A percentile compares a stretch with the other conserved stretches of the same genome.
Evolutionary conservation across 2,113 vertebrate species (phyloP).

Genomic region (Ceyx cyanopectus): DNA sequence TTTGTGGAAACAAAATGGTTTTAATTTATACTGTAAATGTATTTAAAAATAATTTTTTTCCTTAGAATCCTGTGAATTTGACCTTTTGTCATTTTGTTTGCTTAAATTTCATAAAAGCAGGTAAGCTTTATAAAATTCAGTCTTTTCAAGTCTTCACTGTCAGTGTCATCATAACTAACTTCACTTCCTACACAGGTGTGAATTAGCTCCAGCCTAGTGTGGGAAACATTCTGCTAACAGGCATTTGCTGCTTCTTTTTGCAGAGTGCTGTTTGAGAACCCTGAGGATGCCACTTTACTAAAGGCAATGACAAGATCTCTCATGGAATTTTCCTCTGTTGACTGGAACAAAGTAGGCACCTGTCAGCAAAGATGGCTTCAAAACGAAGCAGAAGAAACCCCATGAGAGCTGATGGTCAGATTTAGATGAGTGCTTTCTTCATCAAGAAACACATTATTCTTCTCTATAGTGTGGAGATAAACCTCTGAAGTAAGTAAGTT

Average conservation of each 20-base stretch:
- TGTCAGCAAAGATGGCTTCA: constrained; percentile 60
- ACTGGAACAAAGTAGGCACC: constrained; percentile 76
- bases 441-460: not conserved
- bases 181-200: not conserved
- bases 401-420: constrained; percentile 61
- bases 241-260: not conserved
- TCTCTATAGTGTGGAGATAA: not conserved
- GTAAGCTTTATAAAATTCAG: not conserved
- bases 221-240: not conserved
- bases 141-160: not conserved
- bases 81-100: not conserved
- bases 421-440: constrained; percentile 65
- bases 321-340: constrained; percentile 73
- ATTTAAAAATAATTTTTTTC: not conserved
- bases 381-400: not conserved
- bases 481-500: not conserved
- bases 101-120: not conserved
- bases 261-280: constrained; percentile 69
- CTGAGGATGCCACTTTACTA: constrained; percentile 64
- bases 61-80: not conserved
- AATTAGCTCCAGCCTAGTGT: not conserved
- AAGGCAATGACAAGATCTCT: constrained; percentile 70
- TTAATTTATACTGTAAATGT: not conserved
- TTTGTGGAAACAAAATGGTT: not conserved
- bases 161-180: not conserved